Base-by-base conservation (phyloP, 2,888 invertebrate species). In the Unio pictorum region DNA sequence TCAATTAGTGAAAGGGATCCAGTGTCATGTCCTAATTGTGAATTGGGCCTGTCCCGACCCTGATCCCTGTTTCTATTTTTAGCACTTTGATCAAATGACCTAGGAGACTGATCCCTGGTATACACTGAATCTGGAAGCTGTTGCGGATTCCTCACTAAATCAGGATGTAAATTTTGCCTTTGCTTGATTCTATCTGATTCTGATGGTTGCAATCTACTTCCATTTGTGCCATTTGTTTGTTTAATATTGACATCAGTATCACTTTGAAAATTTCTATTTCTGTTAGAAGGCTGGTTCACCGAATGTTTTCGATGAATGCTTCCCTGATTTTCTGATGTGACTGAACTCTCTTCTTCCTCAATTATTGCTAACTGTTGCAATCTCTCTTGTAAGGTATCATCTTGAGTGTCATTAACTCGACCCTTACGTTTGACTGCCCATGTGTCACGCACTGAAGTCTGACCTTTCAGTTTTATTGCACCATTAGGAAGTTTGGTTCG, bases 331-430 rank as follows among this genome's bases (percentile, higher is more conserved):
- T 63, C 66, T 11, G 74, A 69, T 57, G 73, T 78, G 56, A 75
- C 81, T 11, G 71, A 71, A 20, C 64, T 62, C 55, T 82, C 81
- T 61, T 86, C 86, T 73, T 86, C 86, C 71, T 84, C 82, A 58
- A 86, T 86, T 55, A 82, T 86, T 26, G 86, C 83, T 60, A 86
- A 73, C 15, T 82, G 78, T 55, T 84, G 71, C 56, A 86, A 72
- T 65, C 81, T 79, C 66, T 86, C 86, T 67, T 84, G 84, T 26
- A 86, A 75, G 11, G 80, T 75, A 65, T 75, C 79, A 61, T 82
- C 82, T 23, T 74, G 71, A 3, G 78, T 69, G 65, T 83, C 83
- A 30, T 78, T 73, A 78, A 81, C 79, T 69, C 80, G 73, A 56
- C 78, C 76, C 60, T 80, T 74, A 23, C 83, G 63, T 68, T 77